Evolutionary conservation across 2,888 invertebrate species (phyloP), one percentile per base, ranked within the genome.

Genomic region (Nemotelus nigrinus): DNA sequence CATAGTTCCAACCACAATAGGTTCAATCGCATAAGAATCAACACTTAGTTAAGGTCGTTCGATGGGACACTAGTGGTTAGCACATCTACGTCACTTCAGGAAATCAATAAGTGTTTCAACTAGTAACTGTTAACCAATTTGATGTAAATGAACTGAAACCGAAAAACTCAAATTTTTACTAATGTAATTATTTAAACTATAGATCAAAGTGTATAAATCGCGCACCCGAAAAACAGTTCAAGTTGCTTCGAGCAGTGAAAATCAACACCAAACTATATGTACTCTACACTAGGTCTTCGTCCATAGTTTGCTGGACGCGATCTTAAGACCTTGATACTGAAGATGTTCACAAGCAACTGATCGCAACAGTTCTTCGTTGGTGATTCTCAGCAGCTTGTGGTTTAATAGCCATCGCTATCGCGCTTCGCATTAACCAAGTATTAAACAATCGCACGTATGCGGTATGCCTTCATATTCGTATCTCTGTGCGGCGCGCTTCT

Each of bases 301-400:
- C 47, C 60, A 58, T 63, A 74, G 45, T 53, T 70, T 63, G 47
- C 63, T 39, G 50, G 48, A 50, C 63, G 85, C 84, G 84, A 80
- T 72, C 78, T 76, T 74, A 79, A 86, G 87, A 87, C 87, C 87
- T 87, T 87, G 87, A 87, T 87, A 87, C 87, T 87, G 87, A 85
- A 84, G 87, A 86, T 83, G 86, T 84, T 86, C 83, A 84, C 85
- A 85, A 82, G 83, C 84, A 83, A 86, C 86, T 87, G 85, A 85
- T 83, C 78, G 79, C 78, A 79, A 79, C 71, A 71, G 76, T 77
- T 63, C 67, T 78, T 72, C 74, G 43, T 50, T 43, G 55, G 39
- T 43, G 57, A 53, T 78, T 78, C 77, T 67, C 64, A 72, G 72
- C 65, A 58, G 41, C 58, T 77, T 65, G 74, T 41, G 63, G 63